Evolutionary conservation across 2,797 vertebrate genomes (phyloP), one percentile per base, ranked within the genome.

Genomic region (Gobionotothen gibberifrons): DNA sequence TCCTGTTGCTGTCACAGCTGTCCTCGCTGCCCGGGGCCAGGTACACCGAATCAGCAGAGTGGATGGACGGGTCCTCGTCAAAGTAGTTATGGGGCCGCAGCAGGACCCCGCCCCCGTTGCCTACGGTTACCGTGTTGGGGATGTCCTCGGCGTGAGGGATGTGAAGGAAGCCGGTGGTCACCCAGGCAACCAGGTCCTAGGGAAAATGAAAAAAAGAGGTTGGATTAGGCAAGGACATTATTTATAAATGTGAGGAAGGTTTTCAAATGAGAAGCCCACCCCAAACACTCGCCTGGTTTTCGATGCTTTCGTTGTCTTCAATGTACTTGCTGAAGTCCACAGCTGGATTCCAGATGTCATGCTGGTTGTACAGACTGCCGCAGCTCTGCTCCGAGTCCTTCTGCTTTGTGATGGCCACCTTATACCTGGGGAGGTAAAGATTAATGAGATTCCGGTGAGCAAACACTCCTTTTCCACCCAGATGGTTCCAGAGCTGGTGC

Each of bases 31-130:
- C 92, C 0, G 64, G 78, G 4, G 0, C 16, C 48, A 99, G 85
- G 88, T 96, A 96, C 69, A 97, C 59, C 0, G 85, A 68, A 12
- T 97, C 96, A 0, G 91, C 48, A 0, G 97, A 98, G 40, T 92
- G 46, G 49, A 94, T 72, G 0, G 97, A 98, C 0, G 97, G 96
- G 69, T 99, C 97, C 60, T 94, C 69, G 0, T 95, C 69, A 11
- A 98, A 99, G 90, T 96, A 99, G 90, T 98, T 99, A 90, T 98
- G 96, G 1, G 97, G 97, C 17, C 94, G 93, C 69, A 99, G 90
- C 74, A 97, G 84, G 63, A 99, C 97, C 55, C 97, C 96, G 0
- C 97, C 95, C 0, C 94, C 82, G 0, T 98, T 99, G 1, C 96
- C 98, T 19, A 96, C 92, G 0, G 97, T 97, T 49, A 96, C 97